Evolutionary conservation across 2,888 invertebrate genomes (phyloP), one percentile per base, ranked within the genome.

Genomic region (Tiliacea aurago): DNA sequence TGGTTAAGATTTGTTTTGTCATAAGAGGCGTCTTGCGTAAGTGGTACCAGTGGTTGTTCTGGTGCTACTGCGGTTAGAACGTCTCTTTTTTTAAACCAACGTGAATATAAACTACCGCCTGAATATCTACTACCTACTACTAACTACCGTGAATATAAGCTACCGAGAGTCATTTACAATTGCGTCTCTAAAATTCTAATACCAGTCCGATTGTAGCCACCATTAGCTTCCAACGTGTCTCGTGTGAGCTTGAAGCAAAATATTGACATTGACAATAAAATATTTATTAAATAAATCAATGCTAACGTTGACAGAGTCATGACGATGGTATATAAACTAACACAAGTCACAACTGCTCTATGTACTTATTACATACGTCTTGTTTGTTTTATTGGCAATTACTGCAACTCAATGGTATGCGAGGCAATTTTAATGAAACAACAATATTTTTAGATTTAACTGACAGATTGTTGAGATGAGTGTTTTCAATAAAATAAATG

Each of bases 1-100:
- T 73, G 23, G 41, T 56, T 51, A n/a, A 58, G 41, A 53, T n/a
- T 75, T 68, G 66, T 80, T 67, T 74, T 80, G n/a, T 75, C 28
- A 6, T 58, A 43, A 49, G 47, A 64, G 9, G 43, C n/a, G 18
- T 41, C 45, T 78, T 53, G 74, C 80, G 58, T 80, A 80, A 77
- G 74, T 20, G 53, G 43, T 56, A 3, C 23, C 20, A 20, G 4
- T 49, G 53, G 67, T 78, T 75, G 20, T 68, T 63, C 53, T 58
- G 37, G 18, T 51, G 67, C 56, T 75, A 62, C 80, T 62, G 45
- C 45, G 45, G 7, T 49, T 41, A 2, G 20, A 11, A 9, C 2
- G 11, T 5, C 6, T 28, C 4, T 23, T n/a, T 45, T 41, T 4
- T 10, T 18, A 5, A 62, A 41, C 43, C 11, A 10, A 15, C 20